phyloP scores from a whole-genome alignment of 2,888 invertebrate species.

The Drosophila robusta region DNA sequence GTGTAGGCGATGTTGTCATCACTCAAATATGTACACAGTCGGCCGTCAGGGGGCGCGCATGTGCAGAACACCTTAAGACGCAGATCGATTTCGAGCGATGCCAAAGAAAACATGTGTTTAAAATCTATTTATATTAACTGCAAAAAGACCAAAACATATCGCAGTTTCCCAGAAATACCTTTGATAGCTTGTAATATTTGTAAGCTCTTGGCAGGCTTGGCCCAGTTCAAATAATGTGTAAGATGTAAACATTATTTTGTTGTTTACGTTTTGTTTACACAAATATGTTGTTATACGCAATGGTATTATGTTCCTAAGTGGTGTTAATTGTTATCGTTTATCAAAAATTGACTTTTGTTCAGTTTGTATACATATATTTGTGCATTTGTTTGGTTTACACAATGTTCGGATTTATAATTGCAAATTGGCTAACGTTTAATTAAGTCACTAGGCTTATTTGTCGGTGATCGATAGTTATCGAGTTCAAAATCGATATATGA shows the following conservation, averaged over 20 bases:
- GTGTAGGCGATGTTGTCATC: conserved; percentile 70
- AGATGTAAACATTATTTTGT: too few relatives aligned
- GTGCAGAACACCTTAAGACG: conserved; percentile 33
- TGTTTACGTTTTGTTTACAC: too few relatives aligned
- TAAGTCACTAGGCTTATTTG: background rate
- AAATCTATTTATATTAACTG: background rate
- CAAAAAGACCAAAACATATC: background rate
- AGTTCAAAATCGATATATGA: too few relatives aligned
- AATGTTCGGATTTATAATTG: background rate
- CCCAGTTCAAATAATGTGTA: too few relatives aligned
- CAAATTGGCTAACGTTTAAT: background rate
- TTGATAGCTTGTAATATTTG: background rate
- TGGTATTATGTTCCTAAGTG: background rate
- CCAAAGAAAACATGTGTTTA: background rate
- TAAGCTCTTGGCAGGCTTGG: background rate
- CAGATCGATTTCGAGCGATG: conserved; percentile 17
- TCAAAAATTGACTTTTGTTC: background rate
- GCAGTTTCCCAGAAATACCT: background rate
- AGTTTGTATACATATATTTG: background rate
- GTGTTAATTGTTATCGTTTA: background rate
- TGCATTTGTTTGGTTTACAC: background rate
- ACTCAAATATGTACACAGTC: conserved; percentile 45
- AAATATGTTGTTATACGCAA: background rate
- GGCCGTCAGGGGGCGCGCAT: conserved; percentile 47
- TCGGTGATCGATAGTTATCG: background rate